Percentiles rank a stretch among this genome's conserved stretches.
These are phyloP conservation scores for Actinemys pallida DNA, from an alignment of 2,113 vertebrate genomes.

Conservation along the genomic window DNA sequence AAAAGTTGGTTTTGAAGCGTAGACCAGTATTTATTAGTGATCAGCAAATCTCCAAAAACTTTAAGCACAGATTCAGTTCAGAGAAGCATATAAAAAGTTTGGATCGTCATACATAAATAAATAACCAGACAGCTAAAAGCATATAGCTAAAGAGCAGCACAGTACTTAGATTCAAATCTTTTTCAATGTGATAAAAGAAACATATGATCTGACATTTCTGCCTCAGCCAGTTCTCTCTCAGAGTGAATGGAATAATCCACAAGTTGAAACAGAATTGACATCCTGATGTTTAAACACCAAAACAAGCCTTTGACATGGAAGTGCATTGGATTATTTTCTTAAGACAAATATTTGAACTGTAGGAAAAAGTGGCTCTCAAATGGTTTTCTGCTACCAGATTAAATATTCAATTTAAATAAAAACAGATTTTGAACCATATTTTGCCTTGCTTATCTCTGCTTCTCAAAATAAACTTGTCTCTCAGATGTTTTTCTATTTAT, in stretches of 20 bases:
- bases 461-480: conserved; percentile 25
- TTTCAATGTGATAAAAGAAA: not conserved
- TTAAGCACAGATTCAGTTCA: accelerated
- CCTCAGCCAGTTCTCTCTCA: conserved; percentile 50
- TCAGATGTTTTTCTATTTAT: conserved; percentile 10
- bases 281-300: conserved; percentile 23
- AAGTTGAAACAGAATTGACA: conserved; percentile 11
- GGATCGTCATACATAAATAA: not conserved
- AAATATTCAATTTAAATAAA: not conserved
- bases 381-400: not conserved
- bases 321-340: not conserved
- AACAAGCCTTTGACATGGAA: conserved; percentile 20
- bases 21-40: not conserved
- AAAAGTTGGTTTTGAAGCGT: not conserved
- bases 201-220: conserved; percentile 17
- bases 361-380: not conserved
- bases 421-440: conserved; percentile 36
- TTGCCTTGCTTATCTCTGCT: conserved; percentile 11
- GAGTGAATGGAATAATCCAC: conserved; percentile 26
- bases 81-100: not conserved
- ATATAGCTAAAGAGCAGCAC: not conserved
- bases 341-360: not conserved
- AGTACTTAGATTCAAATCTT: not conserved
- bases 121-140: conserved; percentile 20
- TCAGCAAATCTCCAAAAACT: not conserved